A percentile compares a stretch with the other conserved stretches of the same genome.
These are phyloP conservation scores for Apoda limacodes DNA, from an alignment of 2,888 invertebrate species.

Conservation along the genomic window DNA sequence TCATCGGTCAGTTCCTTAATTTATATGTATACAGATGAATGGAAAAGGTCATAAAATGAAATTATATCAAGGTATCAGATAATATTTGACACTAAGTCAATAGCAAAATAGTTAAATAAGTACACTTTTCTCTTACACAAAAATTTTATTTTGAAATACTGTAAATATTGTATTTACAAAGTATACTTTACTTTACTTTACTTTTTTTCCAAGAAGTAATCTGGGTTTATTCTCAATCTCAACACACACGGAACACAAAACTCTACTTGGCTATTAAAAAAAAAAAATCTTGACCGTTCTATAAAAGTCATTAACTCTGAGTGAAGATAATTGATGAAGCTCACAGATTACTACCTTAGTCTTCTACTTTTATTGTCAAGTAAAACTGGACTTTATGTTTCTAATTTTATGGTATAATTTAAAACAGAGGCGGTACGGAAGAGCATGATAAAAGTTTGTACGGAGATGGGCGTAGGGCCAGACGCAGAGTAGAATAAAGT, in stretches of 20 bases:
- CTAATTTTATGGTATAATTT: too few species aligned
- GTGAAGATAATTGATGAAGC: constrained; percentile 68
- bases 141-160: too few species aligned
- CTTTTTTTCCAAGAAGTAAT: constrained; percentile 1
- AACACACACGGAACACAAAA: constrained; percentile 25
- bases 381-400: constrained; percentile 23
- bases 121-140: too few species aligned
- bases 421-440: too few species aligned
- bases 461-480: constrained; percentile 48
- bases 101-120: too few species aligned
- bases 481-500: constrained; percentile 41
- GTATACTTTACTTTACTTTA: too few species aligned
- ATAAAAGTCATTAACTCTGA: constrained; percentile 68
- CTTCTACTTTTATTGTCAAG: constrained; percentile 20
- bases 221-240: constrained; percentile 25
- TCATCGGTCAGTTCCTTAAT: too few species aligned
- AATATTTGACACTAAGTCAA: too few species aligned
- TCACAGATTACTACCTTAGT: constrained; percentile 56
- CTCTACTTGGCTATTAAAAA: constrained; percentile 36
- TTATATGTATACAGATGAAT: too few species aligned
- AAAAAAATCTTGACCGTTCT: constrained; percentile 46
- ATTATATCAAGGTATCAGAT: too few species aligned
- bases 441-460: constrained; percentile 49
- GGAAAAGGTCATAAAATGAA: too few species aligned
- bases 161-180: too few species aligned